Conservation (phyloP, 2,888 invertebrate species). For the Sphaerophoria taeniata region DNA sequence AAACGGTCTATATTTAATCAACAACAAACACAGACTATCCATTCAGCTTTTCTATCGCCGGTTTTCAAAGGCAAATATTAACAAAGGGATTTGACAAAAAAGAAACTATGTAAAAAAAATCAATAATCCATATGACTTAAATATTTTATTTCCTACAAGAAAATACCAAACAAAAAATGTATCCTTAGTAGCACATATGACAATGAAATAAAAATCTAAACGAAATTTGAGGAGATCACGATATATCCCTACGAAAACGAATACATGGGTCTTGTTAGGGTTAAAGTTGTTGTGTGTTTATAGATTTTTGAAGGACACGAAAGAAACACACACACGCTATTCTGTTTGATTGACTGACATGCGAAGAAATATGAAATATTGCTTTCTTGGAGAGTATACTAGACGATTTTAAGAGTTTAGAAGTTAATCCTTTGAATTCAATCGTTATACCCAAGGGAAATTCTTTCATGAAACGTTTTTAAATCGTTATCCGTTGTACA, state of each 20-base stretch:
- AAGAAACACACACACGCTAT: conserved; percentile 33
- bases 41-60: conserved; percentile 16
- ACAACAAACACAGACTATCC: conserved; percentile 36
- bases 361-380: conserved; percentile 26
- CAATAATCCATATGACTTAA: conserved; percentile 58
- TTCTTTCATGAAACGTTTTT: neutral
- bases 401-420: neutral
- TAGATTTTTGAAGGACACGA: conserved; percentile 51
- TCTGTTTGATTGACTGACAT: conserved; percentile 27
- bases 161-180: conserved; percentile 11
- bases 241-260: conserved; percentile 18
- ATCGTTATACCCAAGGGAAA: neutral
- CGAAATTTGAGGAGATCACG: conserved; percentile 69
- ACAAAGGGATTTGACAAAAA: neutral
- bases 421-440: neutral
- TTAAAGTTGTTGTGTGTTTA: conserved; percentile 3
- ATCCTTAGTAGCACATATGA: conserved; percentile 27
- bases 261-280: too few relatives aligned
- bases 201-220: conserved; percentile 43
- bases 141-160: neutral
- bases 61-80: conserved; percentile 32
- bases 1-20: conserved; percentile 39
- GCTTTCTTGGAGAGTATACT: neutral
- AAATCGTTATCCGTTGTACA: too few relatives aligned
- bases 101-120: conserved; percentile 21